phyloP scores from a whole-genome alignment of 2,888 invertebrate species.

The Mayetiola destructor region DNA sequence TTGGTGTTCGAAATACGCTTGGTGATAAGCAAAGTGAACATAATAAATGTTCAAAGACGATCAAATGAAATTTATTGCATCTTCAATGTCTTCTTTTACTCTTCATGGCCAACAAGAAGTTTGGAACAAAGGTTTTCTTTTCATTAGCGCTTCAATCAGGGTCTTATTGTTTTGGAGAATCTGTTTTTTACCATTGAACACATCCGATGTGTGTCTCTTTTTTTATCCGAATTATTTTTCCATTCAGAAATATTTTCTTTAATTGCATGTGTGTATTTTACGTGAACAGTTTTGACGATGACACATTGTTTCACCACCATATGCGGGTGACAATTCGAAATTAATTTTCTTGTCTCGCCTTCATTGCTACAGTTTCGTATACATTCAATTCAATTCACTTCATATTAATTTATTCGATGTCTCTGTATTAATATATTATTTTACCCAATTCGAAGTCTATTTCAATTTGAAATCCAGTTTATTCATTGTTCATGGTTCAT shows the following conservation, averaged over 20 bases:
- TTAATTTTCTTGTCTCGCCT: not conserved
- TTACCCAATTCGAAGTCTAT: not conserved
- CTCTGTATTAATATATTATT: not conserved
- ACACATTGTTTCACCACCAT: conserved; percentile 10
- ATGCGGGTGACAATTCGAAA: conserved; percentile 12
- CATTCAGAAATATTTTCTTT: not conserved
- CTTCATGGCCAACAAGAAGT: not conserved
- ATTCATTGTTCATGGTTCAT: too few relatives aligned
- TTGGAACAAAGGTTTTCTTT: not conserved
- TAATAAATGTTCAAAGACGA: too few relatives aligned
- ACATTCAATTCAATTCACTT: not conserved
- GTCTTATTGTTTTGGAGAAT: not conserved
- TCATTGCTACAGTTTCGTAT: not conserved
- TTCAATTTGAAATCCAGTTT: not conserved
- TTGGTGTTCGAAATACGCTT: too few relatives aligned
- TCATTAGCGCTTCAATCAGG: conserved; percentile 4
- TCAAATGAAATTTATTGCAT: not conserved
- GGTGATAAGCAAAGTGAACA: too few relatives aligned
- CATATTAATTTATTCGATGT: not conserved
- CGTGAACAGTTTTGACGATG: conserved; percentile 11
- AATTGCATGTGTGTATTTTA: conserved; percentile 10
- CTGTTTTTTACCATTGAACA: not conserved
- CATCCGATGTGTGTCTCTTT: too few relatives aligned
- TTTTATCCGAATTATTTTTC: too few relatives aligned
- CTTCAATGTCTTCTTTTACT: not conserved